Evolutionary conservation across 37 sponge, comb jelly and placozoan genomes (phyloP), one percentile per base, ranked within the genome.

Genomic region (Geodia barretti): DNA sequence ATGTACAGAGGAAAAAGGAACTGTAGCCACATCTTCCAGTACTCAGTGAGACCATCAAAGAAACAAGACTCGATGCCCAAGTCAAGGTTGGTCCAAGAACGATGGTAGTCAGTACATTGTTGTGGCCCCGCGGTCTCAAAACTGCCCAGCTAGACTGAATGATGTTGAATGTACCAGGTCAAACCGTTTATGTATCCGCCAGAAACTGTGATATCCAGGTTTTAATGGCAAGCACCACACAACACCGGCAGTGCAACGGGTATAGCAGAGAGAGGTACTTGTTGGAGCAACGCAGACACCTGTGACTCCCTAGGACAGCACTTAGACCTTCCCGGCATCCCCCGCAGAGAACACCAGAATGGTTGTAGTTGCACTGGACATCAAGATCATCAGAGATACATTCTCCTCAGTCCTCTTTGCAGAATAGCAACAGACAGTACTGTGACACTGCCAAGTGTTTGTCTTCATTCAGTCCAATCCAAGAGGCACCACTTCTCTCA

Each of bases 1-100:
- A 77, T 14, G 26, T 77, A 77, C 1, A 62, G 28, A 36, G 78
- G 78, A 38, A 77, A 77, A 0, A 36, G 41, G 63, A 77, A 77
- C 41, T 77, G 78, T 4, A 77, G 41, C 39, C 26, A 32, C 1
- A 65, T 63, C 65, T 77, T 77, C 19, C 20, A 31, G 28, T 37
- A 77, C 39, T 20, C 41, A 40, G 59, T 35, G 62, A 77, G 26
- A n/a, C 78, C 78, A 77, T 77, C 65, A 35, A 30, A 63, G 40
- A 77, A 62, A 38, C 78, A 77, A 3, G 41, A 2, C 1, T 62
- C 4, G 0, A 77, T 17, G 19, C 75, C 75, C 20, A 75, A 43
- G 61, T 75, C 75, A n/a, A 75, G 62, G 61, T 75, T 75, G 17
- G 41, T n/a, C 61, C 60, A 54, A 20, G 75, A 4, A 32, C 33